These are phyloP conservation scores for Trichomalopsis sarcophagae DNA, from an alignment of 1,140 invertebrate genomes.

Conservation along the genomic window DNA sequence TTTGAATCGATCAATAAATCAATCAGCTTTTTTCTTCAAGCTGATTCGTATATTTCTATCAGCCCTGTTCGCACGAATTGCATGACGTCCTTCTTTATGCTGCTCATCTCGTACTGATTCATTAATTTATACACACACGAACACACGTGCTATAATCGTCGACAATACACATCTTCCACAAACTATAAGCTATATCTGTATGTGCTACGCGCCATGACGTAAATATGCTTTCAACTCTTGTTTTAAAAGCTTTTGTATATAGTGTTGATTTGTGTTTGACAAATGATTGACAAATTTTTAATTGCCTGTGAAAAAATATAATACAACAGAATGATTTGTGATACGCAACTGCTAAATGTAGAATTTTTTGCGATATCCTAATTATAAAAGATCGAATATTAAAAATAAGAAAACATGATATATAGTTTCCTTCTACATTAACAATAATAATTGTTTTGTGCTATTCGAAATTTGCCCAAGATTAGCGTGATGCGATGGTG, in stretches of 20 bases:
- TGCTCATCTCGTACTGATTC: not conserved
- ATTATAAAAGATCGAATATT: too few relatives aligned
- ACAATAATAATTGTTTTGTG: too few relatives aligned
- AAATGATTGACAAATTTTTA: not conserved
- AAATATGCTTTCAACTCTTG: not conserved
- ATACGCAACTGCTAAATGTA: too few relatives aligned
- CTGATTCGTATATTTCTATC: not conserved
- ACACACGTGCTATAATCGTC: not conserved
- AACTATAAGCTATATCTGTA: too few relatives aligned
- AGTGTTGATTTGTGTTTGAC: not conserved
- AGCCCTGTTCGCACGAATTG: not conserved
- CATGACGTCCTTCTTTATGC: not conserved
- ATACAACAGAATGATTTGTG: too few relatives aligned
- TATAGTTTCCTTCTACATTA: too few relatives aligned
- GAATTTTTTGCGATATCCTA: too few relatives aligned
- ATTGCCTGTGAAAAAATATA: too few relatives aligned
- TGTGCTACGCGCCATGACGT: not conserved
- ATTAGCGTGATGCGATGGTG: too few relatives aligned
- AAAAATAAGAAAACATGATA: too few relatives aligned
- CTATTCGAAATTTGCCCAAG: too few relatives aligned
- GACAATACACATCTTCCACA: not conserved
- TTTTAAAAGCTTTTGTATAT: too few relatives aligned
- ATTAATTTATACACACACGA: not conserved
- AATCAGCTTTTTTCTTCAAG: not conserved
- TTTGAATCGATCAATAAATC: conserved; percentile 17